Evolutionary conservation across 1,140 invertebrate species (phyloP).

Genomic region (Heliconius himera): DNA sequence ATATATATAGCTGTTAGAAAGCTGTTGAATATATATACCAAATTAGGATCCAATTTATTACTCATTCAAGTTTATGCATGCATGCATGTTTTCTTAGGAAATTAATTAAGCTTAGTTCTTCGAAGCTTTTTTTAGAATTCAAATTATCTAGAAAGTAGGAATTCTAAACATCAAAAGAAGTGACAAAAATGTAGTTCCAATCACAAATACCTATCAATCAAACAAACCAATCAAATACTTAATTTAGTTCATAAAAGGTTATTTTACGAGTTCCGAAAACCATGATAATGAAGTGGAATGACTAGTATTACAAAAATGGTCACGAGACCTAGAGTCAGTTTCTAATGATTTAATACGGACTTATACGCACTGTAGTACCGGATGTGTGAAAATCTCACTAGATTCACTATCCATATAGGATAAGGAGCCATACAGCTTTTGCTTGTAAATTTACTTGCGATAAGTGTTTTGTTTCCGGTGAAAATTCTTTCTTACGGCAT

Average conservation of each 20-base stretch:
- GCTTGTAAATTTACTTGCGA: not conserved
- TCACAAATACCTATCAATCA: constrained; percentile 1
- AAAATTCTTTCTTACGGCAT: not conserved
- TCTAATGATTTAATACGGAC: constrained; percentile 29
- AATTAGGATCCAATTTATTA: not conserved
- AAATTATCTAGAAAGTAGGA: constrained; percentile 32
- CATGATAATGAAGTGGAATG: constrained; percentile 22
- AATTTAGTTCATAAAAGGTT: constrained; percentile 23
- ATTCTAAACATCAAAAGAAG: not conserved
- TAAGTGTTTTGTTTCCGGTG: not conserved
- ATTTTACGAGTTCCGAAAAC: constrained; percentile 6
- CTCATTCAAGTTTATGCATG: not conserved
- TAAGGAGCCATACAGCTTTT: not conserved
- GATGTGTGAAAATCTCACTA: constrained; percentile 1
- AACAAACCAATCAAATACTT: constrained; percentile 11
- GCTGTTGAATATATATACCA: not conserved
- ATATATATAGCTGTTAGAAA: not conserved
- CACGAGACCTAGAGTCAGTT: constrained; percentile 14
- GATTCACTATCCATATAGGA: not conserved
- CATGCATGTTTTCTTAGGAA: not conserved
- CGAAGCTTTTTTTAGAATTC: not conserved
- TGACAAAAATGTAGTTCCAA: not conserved
- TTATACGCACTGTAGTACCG: not conserved
- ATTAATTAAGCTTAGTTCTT: not conserved
- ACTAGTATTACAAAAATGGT: constrained; percentile 35